phyloP scores from a whole-genome alignment of 2,888 invertebrate genomes.

The Uropetala carovei region DNA sequence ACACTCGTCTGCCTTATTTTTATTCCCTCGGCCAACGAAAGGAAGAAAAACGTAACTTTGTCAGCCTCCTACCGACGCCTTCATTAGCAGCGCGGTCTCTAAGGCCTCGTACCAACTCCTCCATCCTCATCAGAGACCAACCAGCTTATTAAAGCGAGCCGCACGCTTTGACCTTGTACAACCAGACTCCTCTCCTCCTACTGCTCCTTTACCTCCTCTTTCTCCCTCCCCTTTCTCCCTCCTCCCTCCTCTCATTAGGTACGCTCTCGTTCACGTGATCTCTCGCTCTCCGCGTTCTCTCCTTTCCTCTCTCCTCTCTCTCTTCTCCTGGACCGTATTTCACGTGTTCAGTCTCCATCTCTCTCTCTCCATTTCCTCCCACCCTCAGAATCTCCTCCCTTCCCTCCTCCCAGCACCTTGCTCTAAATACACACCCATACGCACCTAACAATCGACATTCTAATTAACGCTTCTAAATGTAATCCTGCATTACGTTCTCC shows the following conservation, averaged over 20 bases:
- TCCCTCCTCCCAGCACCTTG: background rate
- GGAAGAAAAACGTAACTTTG: conserved; percentile 60
- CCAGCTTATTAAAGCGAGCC: conserved; percentile 25
- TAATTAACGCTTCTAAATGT: background rate
- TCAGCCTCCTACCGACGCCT: conserved; percentile 34
- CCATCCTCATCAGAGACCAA: background rate
- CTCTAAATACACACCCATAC: background rate
- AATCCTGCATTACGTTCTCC: background rate
- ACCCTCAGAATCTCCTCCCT: background rate
- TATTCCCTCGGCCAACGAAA: background rate
- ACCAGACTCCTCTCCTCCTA: too few species aligned
- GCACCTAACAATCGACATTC: background rate
- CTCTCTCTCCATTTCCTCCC: background rate
- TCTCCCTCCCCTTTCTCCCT: background rate
- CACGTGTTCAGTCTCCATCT: too few species aligned
- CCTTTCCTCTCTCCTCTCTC: background rate
- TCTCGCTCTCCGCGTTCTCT: background rate
- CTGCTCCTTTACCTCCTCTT: background rate
- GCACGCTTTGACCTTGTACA: conserved; percentile 14
- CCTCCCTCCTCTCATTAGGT: too few species aligned
- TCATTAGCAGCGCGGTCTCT: conserved; percentile 14
- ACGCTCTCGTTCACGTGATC: too few species aligned
- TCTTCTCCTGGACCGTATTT: too few species aligned
- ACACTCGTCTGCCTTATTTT: conserved; percentile 29
- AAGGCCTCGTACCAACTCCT: too few species aligned